Conservation (phyloP, 2,888 invertebrate genomes). For the Carabus problematicus region DNA sequence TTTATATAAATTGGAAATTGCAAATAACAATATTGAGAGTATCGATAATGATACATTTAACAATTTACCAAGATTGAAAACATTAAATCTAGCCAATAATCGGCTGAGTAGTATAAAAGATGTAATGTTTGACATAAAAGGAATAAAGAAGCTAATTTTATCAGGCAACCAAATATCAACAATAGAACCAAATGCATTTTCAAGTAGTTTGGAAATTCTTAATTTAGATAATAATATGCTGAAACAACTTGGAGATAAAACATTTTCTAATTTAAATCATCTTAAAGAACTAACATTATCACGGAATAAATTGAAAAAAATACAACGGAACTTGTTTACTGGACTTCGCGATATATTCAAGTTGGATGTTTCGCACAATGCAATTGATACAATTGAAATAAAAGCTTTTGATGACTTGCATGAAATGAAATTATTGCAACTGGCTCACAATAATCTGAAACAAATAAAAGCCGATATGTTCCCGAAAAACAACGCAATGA, state of each 20-base stretch:
- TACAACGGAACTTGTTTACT: conserved; percentile 17
- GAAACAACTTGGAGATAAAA: conserved; percentile 24
- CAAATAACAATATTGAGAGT: conserved; percentile 44
- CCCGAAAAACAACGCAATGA: conserved; percentile 32
- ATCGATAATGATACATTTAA: conserved; percentile 38
- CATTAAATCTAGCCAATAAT: conserved; percentile 43
- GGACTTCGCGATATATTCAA: conserved; percentile 35
- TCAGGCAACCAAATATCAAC: conserved; percentile 36
- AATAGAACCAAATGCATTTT: conserved; percentile 37
- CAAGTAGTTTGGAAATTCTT: conserved; percentile 42
- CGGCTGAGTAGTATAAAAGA: conserved; percentile 41
- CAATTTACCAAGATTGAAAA: conserved; percentile 23
- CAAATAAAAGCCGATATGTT: conserved; percentile 28
- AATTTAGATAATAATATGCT: conserved; percentile 42
- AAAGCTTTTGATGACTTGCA: conserved; percentile 30
- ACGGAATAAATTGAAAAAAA: conserved; percentile 38
- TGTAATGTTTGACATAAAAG: conserved; percentile 27
- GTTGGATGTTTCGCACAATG: conserved; percentile 44
- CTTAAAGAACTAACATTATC: conserved; percentile 43
- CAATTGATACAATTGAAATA: conserved; percentile 37
- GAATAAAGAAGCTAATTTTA: conserved; percentile 37
- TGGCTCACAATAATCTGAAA: conserved; percentile 26
- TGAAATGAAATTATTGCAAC: conserved; percentile 32
- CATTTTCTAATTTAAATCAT: conserved; percentile 38
- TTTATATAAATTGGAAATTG: conserved; percentile 44